phyloP scores from a whole-genome alignment of 2,113 vertebrate species.

The Stigmatopora argus region DNA sequence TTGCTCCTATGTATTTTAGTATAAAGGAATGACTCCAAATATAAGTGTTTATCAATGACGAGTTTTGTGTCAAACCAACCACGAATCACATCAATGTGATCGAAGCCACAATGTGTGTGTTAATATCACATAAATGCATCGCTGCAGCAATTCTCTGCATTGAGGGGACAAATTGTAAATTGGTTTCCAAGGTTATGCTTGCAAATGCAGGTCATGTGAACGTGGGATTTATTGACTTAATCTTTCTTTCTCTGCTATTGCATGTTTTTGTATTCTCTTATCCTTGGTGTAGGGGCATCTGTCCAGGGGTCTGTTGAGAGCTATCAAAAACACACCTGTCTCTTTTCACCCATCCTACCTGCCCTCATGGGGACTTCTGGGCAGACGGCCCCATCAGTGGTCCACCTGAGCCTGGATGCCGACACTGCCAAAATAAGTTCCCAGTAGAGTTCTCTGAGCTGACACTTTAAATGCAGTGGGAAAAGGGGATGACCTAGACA shows the following conservation, averaged over 20 bases:
- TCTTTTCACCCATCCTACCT: slow-evolving; percentile 30
- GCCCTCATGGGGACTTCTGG: slow-evolving; percentile 43
- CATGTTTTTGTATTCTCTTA: slow-evolving; percentile 8
- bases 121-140: neutral
- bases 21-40: neutral
- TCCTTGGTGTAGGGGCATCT: slow-evolving; percentile 41
- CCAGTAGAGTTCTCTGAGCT: slow-evolving; percentile 46
- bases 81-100: neutral
- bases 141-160: neutral
- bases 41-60: neutral
- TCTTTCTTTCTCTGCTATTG: neutral
- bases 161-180: neutral
- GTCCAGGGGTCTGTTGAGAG: slow-evolving; percentile 24
- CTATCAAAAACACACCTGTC: slow-evolving; percentile 62
- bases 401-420: slow-evolving; percentile 59
- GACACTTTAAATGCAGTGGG: slow-evolving; percentile 46
- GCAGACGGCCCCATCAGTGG: slow-evolving; percentile 59
- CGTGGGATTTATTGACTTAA: neutral
- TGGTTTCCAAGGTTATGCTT: neutral
- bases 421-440: slow-evolving; percentile 54
- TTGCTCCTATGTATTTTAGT: no score
- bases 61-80: neutral
- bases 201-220: neutral
- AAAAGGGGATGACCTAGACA: slow-evolving; percentile 30
- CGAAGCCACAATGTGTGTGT: neutral